Conservation (phyloP, 2,888 invertebrate species). For the Cremastobaeus sp. region DNA sequence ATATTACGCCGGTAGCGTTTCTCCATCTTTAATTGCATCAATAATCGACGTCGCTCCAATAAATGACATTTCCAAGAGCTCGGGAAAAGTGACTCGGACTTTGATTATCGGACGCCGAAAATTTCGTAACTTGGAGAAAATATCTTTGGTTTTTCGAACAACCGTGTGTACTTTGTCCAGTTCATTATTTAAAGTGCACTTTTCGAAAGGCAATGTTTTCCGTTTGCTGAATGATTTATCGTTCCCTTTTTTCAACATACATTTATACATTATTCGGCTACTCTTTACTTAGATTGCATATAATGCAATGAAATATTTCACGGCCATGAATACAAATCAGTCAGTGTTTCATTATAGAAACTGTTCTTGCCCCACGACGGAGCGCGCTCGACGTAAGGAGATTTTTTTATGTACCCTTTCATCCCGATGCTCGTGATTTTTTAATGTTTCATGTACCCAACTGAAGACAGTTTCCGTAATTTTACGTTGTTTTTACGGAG, state of each 20-base stretch:
- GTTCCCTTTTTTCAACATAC: constrained; percentile 22
- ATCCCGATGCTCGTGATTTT: constrained; percentile 28
- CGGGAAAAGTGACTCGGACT: neutral
- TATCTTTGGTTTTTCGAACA: no score
- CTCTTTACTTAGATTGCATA: constrained; percentile 45
- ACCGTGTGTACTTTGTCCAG: constrained; percentile 19
- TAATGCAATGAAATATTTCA: constrained; percentile 43
- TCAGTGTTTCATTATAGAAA: constrained; percentile 10
- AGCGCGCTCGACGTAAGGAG: neutral
- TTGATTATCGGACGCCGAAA: no score
- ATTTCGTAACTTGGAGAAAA: no score
- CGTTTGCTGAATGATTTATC: constrained; percentile 40
- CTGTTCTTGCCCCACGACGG: neutral
- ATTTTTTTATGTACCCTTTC: constrained; percentile 12
- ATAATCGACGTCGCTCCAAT: constrained; percentile 27
- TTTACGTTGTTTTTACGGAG: constrained; percentile 27
- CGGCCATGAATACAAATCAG: constrained; percentile 43
- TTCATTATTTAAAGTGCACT: constrained; percentile 50
- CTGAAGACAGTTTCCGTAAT: constrained; percentile 14
- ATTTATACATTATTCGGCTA: constrained; percentile 34
- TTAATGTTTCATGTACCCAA: constrained; percentile 20
- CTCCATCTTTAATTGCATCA: constrained; percentile 30
- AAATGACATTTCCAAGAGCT: constrained; percentile 25
- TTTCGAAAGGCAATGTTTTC: constrained; percentile 10
- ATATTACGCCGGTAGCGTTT: constrained; percentile 25